Percentiles rank a stretch among this genome's conserved stretches.
phyloP scores from a whole-genome alignment of 2,888 invertebrate genomes.

The Diadegma fenestrale region DNA sequence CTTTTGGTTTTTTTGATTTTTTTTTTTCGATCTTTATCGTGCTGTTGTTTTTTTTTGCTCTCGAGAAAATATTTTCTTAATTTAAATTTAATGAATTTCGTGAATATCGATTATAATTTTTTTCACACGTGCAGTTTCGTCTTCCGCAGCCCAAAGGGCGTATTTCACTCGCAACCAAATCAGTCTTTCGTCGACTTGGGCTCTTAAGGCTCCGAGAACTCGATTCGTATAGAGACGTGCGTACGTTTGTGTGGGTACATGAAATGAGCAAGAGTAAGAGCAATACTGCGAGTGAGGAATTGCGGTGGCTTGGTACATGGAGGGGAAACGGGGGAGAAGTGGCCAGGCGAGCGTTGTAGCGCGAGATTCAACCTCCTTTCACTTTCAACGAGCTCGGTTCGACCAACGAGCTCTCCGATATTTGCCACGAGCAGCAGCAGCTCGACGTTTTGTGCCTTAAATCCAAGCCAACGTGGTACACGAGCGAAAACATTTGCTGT shows the following conservation, averaged over 20 bases:
- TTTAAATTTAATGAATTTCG: too few species aligned
- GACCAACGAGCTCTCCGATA: slow-evolving; percentile 47
- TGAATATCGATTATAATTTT: neutral
- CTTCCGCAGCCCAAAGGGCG: neutral
- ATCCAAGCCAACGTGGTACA: neutral
- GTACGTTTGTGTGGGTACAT: neutral
- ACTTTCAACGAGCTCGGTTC: slow-evolving; percentile 83
- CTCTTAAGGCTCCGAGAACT: neutral
- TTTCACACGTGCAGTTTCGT: neutral
- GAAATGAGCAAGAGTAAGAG: slow-evolving; percentile 24
- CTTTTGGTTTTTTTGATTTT: too few species aligned
- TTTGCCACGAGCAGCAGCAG: slow-evolving; percentile 71
- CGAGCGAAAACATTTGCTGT: slow-evolving; percentile 86
- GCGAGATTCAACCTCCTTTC: slow-evolving; percentile 84
- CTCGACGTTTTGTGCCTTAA: slow-evolving; percentile 77
- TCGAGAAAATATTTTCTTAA: neutral
- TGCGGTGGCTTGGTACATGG: slow-evolving; percentile 38
- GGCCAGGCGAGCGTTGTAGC: slow-evolving; percentile 77
- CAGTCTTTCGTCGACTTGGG: neutral
- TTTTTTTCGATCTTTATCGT: neutral
- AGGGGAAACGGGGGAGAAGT: slow-evolving; percentile 74
- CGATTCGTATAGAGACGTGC: neutral
- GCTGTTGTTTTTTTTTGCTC: neutral
- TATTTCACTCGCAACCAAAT: neutral
- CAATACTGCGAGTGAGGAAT: slow-evolving; percentile 37